phyloP scores from a whole-genome alignment of 2,113 vertebrate species.

The Grus americana region DNA sequence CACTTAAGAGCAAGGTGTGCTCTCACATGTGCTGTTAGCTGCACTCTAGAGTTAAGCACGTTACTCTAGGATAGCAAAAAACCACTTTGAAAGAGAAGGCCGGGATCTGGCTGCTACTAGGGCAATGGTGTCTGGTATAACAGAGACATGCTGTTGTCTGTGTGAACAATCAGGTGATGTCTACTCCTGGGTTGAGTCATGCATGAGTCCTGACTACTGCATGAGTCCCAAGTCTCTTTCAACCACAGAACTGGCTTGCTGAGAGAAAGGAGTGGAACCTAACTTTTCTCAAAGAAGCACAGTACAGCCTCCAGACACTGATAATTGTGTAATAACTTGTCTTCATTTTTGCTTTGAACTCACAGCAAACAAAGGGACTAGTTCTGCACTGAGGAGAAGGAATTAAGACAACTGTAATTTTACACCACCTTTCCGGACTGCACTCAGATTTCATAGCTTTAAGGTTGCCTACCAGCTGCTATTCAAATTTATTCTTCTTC shows the following conservation, averaged over 20 bases:
- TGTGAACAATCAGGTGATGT: neutral
- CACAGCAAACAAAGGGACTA: neutral
- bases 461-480: neutral
- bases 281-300: neutral
- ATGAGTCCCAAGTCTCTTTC: neutral
- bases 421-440: neutral
- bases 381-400: neutral
- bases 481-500: neutral
- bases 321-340: neutral
- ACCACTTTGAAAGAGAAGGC: neutral
- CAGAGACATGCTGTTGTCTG: neutral
- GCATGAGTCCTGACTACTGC: neutral
- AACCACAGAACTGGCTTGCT: neutral
- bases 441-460: neutral
- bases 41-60: neutral
- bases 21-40: neutral
- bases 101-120: neutral
- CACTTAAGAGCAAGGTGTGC: neutral
- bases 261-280: neutral
- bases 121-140: neutral
- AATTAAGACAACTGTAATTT: slow-evolving; percentile 24
- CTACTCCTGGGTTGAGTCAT: neutral
- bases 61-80: neutral
- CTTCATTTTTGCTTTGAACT: slow-evolving; percentile 21
- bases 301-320: neutral